These are phyloP conservation scores for Accipiter cooperii DNA, from an alignment of 2,113 vertebrate species.

Conservation along the genomic window DNA sequence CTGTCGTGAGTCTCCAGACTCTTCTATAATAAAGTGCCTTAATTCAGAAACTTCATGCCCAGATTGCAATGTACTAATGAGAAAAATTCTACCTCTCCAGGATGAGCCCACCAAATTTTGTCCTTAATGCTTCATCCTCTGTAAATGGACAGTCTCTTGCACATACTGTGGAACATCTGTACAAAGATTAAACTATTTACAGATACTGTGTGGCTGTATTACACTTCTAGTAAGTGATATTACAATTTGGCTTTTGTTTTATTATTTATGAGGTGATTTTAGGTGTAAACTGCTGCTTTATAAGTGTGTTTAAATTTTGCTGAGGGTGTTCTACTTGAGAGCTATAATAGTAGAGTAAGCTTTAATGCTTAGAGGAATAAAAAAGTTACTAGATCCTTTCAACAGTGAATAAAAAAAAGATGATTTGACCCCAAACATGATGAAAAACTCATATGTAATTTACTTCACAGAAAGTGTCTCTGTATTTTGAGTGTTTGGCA, in stretches of 20 bases:
- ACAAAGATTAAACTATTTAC: background rate
- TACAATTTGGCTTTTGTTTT: background rate
- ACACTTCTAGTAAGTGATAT: background rate
- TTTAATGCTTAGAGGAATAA: background rate
- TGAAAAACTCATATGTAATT: background rate
- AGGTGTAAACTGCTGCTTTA: background rate
- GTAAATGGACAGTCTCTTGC: background rate
- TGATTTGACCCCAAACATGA: background rate
- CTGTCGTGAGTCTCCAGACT: background rate
- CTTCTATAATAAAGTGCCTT: background rate
- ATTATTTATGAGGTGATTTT: background rate
- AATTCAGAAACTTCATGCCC: background rate
- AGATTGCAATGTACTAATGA: background rate
- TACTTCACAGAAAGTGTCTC: background rate
- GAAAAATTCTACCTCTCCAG: background rate
- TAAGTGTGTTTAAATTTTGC: background rate
- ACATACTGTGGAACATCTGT: background rate
- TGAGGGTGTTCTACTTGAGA: background rate
- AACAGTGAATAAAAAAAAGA: background rate
- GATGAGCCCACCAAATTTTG: background rate
- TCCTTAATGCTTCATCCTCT: background rate
- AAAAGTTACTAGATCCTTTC: background rate
- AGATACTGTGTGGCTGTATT: background rate
- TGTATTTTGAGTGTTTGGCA: background rate
- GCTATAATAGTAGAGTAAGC: background rate